Percentiles rank a stretch among this genome's conserved stretches.
Evolutionary conservation across 2,113 vertebrate genomes (phyloP).

Genomic region (Shinisaurus crocodilurus): DNA sequence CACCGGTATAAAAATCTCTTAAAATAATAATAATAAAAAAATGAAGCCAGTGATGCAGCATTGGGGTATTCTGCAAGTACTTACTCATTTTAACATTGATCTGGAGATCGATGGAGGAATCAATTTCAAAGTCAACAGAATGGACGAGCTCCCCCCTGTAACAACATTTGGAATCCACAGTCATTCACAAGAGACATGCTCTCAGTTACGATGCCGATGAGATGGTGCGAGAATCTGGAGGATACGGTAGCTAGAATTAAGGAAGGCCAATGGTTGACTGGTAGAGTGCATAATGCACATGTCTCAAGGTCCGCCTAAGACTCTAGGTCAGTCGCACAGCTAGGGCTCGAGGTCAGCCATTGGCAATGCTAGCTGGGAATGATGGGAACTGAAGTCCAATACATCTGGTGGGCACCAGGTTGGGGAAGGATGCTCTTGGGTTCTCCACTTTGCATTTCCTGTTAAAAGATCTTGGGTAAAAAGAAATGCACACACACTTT

Average conservation of each 20-base stretch:
- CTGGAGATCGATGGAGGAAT: constrained; percentile 85
- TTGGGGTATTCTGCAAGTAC: constrained; percentile 50
- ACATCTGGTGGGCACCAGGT: no score
- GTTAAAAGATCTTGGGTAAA: no score
- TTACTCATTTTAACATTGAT: constrained; percentile 83
- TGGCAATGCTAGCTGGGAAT: no score
- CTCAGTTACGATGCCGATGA: neutral
- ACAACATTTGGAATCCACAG: neutral
- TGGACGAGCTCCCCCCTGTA: constrained; percentile 77
- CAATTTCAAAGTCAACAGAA: constrained; percentile 84
- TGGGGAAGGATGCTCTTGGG: no score
- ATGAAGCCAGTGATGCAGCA: neutral
- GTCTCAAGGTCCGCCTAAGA: constrained; percentile 22
- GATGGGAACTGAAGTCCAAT: no score
- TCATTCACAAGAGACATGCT: neutral
- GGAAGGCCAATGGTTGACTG: neutral
- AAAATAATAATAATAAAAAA: no score
- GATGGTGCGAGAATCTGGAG: neutral
- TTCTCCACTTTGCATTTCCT: no score
- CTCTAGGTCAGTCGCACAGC: constrained; percentile 22
- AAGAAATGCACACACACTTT: no score
- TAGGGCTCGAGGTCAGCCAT: no score
- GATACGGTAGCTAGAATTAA: neutral
- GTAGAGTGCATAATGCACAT: neutral
- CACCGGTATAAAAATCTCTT: no score